phyloP scores from a whole-genome alignment of 2,113 vertebrate species.

The Stegostoma tigrinum region DNA sequence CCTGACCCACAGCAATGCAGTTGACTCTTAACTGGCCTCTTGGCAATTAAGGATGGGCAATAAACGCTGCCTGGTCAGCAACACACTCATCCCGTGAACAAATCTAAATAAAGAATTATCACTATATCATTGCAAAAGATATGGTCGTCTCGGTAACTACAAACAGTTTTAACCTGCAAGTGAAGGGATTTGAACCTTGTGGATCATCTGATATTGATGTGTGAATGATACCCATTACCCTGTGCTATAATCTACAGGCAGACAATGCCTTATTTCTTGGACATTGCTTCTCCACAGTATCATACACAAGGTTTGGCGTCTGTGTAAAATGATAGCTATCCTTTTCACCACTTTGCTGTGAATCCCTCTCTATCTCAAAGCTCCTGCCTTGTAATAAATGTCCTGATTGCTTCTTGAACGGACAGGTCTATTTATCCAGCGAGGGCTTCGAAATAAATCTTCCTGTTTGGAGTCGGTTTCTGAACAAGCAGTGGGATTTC shows the following conservation, averaged over 20 bases:
- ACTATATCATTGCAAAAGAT: background rate
- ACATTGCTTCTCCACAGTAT: background rate
- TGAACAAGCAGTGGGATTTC: background rate
- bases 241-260: background rate
- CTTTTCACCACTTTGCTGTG: background rate
- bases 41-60: no score
- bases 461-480: background rate
- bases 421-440: background rate
- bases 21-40: no score
- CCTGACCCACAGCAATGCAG: no score
- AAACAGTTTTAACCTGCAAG: background rate
- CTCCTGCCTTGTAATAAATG: background rate
- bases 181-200: background rate
- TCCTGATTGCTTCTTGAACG: background rate
- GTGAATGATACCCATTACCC: background rate
- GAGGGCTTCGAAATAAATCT: background rate
- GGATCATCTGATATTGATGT: background rate
- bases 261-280: background rate
- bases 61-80: no score
- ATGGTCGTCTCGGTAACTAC: background rate
- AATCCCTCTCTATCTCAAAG: background rate
- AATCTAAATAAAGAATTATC: background rate
- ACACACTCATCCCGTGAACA: no score
- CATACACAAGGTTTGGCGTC: background rate
- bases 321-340: background rate